These are phyloP conservation scores for Nannoperca australis DNA, from an alignment of 2,797 vertebrate species.

Conservation along the genomic window DNA sequence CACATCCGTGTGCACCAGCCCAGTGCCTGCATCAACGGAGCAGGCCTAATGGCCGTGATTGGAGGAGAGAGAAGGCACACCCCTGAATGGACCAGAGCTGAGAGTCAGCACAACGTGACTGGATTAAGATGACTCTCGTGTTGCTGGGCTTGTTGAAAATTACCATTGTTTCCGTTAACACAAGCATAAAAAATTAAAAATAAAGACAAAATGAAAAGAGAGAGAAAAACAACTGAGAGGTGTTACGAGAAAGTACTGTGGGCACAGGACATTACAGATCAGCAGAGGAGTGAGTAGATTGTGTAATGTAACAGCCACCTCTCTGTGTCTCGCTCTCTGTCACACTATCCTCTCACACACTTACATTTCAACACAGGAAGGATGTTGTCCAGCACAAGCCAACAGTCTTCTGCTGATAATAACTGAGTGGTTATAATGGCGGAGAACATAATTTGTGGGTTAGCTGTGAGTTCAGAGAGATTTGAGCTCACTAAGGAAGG, in stretches of 20 bases:
- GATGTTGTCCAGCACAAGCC: slow-evolving; percentile 17
- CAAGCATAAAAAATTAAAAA: slow-evolving; percentile 21
- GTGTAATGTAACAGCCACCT: slow-evolving; percentile 32
- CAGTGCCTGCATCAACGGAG: slow-evolving; percentile 52
- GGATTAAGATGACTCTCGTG: slow-evolving; percentile 35
- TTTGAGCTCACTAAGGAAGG: slow-evolving; percentile 15
- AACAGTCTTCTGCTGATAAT: slow-evolving; percentile 18
- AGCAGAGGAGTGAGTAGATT: slow-evolving; percentile 28
- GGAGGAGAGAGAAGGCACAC: slow-evolving; percentile 43
- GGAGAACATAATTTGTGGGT: slow-evolving; percentile 14
- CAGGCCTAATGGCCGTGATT: slow-evolving; percentile 36
- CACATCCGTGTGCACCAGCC: slow-evolving; percentile 25
- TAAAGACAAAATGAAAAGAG: slow-evolving; percentile 12
- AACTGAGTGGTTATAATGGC: slow-evolving; percentile 14
- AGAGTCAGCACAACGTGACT: slow-evolving; percentile 56
- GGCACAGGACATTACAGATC: slow-evolving; percentile 18
- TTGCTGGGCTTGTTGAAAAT: slow-evolving; percentile 35
- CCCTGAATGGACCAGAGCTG: slow-evolving; percentile 41
- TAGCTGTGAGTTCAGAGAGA: slow-evolving; percentile 5
- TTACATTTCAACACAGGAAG: slow-evolving; percentile 46
- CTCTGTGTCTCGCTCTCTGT: slow-evolving; percentile 18
- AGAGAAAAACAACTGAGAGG: background rate
- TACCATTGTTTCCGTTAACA: slow-evolving; percentile 18
- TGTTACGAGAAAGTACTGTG: background rate
- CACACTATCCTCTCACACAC: slow-evolving; percentile 37